These are phyloP conservation scores for Dicentrarchus labrax DNA, from an alignment of 2,113 vertebrate genomes.

Conservation along the genomic window DNA sequence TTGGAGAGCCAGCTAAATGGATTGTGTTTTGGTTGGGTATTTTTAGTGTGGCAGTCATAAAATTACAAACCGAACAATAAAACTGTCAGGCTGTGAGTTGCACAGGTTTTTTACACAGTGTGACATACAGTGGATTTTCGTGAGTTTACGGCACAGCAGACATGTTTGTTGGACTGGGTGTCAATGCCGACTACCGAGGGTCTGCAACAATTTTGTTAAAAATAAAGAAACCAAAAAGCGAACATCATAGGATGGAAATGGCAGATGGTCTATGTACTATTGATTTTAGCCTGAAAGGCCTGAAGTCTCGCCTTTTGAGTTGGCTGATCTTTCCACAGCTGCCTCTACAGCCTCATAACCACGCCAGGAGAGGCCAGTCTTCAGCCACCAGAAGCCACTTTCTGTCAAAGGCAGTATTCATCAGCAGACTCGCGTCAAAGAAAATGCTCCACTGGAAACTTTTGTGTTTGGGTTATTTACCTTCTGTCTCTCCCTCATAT, in stretches of 20 bases:
- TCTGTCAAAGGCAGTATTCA: background rate
- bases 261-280: slow-evolving; percentile 3
- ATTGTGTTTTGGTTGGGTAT: slow-evolving; percentile 7
- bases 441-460: background rate
- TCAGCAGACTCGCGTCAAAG: background rate
- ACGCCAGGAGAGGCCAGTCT: background rate
- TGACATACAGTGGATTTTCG: slow-evolving; percentile 5
- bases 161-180: slow-evolving; percentile 12
- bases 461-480: background rate
- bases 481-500: background rate
- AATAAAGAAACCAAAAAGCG: background rate
- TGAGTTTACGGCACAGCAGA: slow-evolving; percentile 9
- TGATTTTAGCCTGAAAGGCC: slow-evolving; percentile 28
- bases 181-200: slow-evolving; percentile 7
- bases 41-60: slow-evolving; percentile 19
- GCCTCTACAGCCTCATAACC: slow-evolving; percentile 7
- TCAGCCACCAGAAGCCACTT: slow-evolving; percentile 8
- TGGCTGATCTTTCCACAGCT: slow-evolving; percentile 17
- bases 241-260: background rate
- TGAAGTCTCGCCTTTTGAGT: slow-evolving; percentile 1
- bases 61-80: slow-evolving; percentile 60
- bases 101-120: slow-evolving; percentile 34
- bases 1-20: slow-evolving; percentile 41
- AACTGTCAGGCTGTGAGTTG: slow-evolving; percentile 37
- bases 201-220: slow-evolving; percentile 24